Evolutionary conservation across 2,797 vertebrate species (phyloP), one percentile per base, ranked within the genome.

Genomic region (Choloepus didactylus): DNA sequence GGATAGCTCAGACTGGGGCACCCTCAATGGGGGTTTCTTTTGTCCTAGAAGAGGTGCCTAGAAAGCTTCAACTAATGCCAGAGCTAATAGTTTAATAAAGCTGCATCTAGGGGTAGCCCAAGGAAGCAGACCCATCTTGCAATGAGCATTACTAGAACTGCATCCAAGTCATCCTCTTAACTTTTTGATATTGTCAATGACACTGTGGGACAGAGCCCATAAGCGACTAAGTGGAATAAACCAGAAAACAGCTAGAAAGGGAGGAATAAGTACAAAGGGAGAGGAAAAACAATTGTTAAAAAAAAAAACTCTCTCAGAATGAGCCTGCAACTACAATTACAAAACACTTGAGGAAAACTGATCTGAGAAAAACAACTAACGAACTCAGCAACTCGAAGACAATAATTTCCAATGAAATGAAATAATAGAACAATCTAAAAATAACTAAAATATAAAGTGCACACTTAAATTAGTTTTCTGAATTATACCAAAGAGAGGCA

Each of bases 401-500:
- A 85, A 77, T 2, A 67, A 87, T 5, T 51, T 19, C 11, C 76
- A 91, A 49, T 64, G 44, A 95, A 87, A 76, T 87, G 3, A 70
- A 91, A 91, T 66, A 83, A 77, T 35, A 16, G 19, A 41, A 16
- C 92, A 56, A 87, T 23, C 29, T 89, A 93, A 96, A 81, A 72
- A 51, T 15, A 81, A 72, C 15, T 59, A 6, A 89, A 93, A 77
- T 51, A 91, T 79, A 73, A 79, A 69, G 44, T 49, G 18, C 35
- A 92, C 27, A 62, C 11, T 83, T 80, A 76, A 64, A 38, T 46
- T 85, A 62, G 29, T 41, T 91, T 81, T 89, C 60, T 83, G 35
- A 95, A 93, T 94, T 96, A 80, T n/a, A 72, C 1, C 14, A 23
- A 18, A 84, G 38, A 93, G 31, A 94, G 27, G 41, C 38, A 73